phyloP scores from a whole-genome alignment of 2,113 vertebrate species.

The Nannospalax galili region DNA sequence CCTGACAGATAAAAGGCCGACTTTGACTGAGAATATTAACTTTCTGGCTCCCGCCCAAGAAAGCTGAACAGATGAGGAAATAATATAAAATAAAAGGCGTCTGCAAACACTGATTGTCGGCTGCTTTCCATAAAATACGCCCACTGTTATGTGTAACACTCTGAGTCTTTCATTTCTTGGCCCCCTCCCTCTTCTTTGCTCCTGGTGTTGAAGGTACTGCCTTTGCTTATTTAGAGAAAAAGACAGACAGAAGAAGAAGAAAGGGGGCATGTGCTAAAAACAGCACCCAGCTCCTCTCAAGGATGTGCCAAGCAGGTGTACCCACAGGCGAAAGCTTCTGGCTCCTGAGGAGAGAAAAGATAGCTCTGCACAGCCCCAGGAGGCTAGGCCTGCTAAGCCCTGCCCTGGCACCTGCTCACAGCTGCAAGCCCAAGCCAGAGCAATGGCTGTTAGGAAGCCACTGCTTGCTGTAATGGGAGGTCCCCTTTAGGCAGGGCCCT shows the following conservation, averaged over 20 bases:
- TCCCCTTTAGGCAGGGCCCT: neutral
- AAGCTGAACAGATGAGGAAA: conserved; percentile 77
- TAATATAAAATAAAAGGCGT: conserved; percentile 76
- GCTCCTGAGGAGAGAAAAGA: neutral
- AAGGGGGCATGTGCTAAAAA: conserved; percentile 22
- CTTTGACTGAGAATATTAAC: conserved; percentile 81
- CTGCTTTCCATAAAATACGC: conserved; percentile 71
- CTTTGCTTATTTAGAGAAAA: conserved; percentile 62
- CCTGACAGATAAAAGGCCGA: conserved; percentile 80
- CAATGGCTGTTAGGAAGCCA: neutral
- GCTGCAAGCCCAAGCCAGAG: neutral
- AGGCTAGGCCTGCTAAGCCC: too few relatives aligned
- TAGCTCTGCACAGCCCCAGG: neutral
- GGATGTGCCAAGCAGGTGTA: conserved; percentile 1
- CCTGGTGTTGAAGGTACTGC: conserved; percentile 49
- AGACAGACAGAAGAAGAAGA: neutral
- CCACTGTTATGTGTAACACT: conserved; percentile 73
- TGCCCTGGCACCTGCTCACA: neutral
- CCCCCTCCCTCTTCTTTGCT: conserved; percentile 44
- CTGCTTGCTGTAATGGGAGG: neutral
- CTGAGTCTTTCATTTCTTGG: conserved; percentile 42
- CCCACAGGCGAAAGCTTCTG: neutral
- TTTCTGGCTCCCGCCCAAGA: conserved; percentile 68
- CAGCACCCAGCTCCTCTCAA: conserved; percentile 34
- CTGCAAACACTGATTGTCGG: conserved; percentile 67